These are phyloP conservation scores for Dasysyrphus tricinctus DNA, from an alignment of 2,888 invertebrate genomes.

Conservation along the genomic window DNA sequence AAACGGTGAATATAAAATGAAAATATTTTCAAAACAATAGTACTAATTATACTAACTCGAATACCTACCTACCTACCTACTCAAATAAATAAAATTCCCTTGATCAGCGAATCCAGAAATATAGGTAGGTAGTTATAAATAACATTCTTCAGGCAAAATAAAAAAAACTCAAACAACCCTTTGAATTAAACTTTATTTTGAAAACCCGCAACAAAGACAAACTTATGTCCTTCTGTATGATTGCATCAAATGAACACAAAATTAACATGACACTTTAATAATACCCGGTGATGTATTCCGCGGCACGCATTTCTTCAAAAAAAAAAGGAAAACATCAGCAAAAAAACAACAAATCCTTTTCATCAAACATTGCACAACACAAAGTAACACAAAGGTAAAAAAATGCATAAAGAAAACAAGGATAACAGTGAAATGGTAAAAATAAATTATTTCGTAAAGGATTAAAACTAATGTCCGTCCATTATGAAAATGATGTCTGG, in stretches of 20 bases:
- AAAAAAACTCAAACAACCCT: not conserved
- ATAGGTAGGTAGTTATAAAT: no score
- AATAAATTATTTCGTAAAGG: constrained; percentile 75
- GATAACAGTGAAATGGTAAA: constrained; percentile 60
- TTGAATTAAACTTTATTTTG: not conserved
- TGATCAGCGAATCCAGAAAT: not conserved
- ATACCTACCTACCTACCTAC: no score
- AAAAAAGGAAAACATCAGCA: not conserved
- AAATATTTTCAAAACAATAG: not conserved
- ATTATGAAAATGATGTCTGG: constrained; percentile 75
- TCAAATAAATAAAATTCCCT: not conserved
- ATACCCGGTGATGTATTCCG: constrained; percentile 60
- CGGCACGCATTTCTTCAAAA: constrained; percentile 59
- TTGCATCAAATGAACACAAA: constrained; percentile 67
- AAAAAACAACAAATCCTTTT: constrained; percentile 43
- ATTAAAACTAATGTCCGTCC: constrained; percentile 75
- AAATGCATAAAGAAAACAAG: constrained; percentile 41
- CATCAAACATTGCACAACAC: constrained; percentile 30
- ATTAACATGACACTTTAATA: constrained; percentile 70
- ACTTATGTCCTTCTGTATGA: constrained; percentile 36
- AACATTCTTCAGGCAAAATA: no score
- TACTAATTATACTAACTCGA: not conserved
- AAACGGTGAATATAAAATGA: not conserved
- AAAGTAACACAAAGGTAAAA: constrained; percentile 19
- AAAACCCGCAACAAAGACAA: constrained; percentile 18